A percentile compares a stretch with the other conserved stretches of the same genome.
phyloP scores from a whole-genome alignment of 2,113 vertebrate genomes.

The Mormoops blainvillei region DNA sequence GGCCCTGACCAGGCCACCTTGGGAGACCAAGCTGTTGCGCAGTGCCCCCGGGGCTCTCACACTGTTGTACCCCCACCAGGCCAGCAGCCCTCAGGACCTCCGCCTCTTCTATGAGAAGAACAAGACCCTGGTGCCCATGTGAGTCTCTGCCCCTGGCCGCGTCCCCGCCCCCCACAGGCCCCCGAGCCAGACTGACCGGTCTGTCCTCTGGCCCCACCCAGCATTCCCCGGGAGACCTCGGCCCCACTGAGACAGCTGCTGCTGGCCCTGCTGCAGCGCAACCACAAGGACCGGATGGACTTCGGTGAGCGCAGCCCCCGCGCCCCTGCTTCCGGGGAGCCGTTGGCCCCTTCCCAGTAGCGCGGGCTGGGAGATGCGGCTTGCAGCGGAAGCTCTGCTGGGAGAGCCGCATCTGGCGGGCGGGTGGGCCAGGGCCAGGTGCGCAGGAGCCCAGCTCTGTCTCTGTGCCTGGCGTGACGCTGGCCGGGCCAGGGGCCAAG shows the following conservation, averaged over 20 bases:
- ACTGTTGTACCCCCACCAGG: slow-evolving; percentile 74
- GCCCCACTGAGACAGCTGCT: slow-evolving; percentile 89
- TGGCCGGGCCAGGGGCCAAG: not conserved
- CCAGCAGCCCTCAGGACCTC: slow-evolving; percentile 95
- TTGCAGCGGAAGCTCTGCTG: not conserved
- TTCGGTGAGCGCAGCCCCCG: slow-evolving; percentile 80
- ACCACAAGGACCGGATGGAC: slow-evolving; percentile 90
- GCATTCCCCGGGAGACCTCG: slow-evolving; percentile 95
- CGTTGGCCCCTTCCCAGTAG: not conserved
- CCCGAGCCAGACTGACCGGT: accelerated
- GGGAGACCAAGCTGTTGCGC: accelerated
- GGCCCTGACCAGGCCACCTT: accelerated
- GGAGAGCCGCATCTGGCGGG: not conserved
- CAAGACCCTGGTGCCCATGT: slow-evolving; percentile 91
- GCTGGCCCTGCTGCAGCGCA: slow-evolving; percentile 90
- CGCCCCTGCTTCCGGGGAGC: not conserved
- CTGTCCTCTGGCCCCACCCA: slow-evolving; percentile 61
- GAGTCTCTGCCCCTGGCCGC: slow-evolving; percentile 63
- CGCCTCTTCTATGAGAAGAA: slow-evolving; percentile 96
- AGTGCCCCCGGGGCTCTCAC: not conserved
- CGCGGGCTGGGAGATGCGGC: not conserved
- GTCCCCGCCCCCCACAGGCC: not conserved
- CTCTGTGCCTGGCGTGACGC: not conserved
- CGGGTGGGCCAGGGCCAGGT: not conserved
- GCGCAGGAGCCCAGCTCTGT: not conserved